These are phyloP conservation scores for Cirrhinus molitorella DNA, from an alignment of 2,797 vertebrate genomes.

Conservation along the genomic window DNA sequence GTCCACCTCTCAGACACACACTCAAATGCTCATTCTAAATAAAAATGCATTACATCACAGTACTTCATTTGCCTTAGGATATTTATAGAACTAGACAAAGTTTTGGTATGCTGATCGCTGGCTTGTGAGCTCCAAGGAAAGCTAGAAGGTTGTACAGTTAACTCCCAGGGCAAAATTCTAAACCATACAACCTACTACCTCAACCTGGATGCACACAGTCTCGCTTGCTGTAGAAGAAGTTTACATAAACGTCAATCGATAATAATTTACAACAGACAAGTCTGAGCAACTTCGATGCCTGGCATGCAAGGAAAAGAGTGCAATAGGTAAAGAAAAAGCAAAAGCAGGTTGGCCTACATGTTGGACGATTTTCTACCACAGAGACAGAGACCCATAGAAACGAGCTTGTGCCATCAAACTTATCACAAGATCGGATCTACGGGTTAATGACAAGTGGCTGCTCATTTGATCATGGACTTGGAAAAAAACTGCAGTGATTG, in stretches of 20 bases:
- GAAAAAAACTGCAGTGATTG: constrained; percentile 5
- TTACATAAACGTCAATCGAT: constrained; percentile 24
- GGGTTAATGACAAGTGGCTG: constrained; percentile 98
- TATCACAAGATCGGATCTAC: constrained; percentile 99
- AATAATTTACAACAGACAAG: constrained; percentile 33
- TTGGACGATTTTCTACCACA: constrained; percentile 77
- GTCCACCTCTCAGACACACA: neutral
- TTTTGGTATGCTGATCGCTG: constrained; percentile 74
- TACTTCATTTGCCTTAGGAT: neutral
- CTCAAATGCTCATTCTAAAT: neutral
- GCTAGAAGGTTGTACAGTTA: constrained; percentile 99
- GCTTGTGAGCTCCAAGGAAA: constrained; percentile 99
- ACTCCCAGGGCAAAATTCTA: constrained; percentile 99
- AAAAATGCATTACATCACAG: neutral
- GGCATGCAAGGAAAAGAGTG: neutral
- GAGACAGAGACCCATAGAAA: constrained; percentile 99
- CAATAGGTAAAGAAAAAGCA: neutral
- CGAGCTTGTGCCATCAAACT: constrained; percentile 95
- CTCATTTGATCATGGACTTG: constrained; percentile 34
- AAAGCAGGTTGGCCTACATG: constrained; percentile 1
- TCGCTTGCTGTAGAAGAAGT: constrained; percentile 5
- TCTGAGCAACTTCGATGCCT: constrained; percentile 10
- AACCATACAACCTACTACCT: constrained; percentile 99
- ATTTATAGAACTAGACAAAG: constrained; percentile 2
- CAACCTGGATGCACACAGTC: constrained; percentile 99